phyloP scores from a whole-genome alignment of 2,113 vertebrate species.

The Microtus ochrogaster region DNA sequence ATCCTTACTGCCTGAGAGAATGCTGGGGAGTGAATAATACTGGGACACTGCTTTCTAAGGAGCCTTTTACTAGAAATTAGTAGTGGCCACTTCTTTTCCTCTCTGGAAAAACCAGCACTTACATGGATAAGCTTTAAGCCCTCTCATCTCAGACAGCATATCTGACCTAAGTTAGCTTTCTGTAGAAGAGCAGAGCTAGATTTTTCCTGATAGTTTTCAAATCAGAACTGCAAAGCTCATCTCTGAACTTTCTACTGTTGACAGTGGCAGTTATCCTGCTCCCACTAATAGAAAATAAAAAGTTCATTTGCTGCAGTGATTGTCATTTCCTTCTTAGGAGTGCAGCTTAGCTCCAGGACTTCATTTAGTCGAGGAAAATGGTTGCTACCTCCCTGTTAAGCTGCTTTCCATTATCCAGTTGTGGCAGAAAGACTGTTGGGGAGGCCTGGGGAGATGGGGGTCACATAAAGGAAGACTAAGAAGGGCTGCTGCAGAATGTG shows the following conservation, averaged over 20 bases:
- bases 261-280: conserved; percentile 58
- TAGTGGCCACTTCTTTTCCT: background rate
- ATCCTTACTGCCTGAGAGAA: rapidly evolving
- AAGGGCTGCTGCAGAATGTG: conserved; percentile 43
- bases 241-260: conserved; percentile 50
- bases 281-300: conserved; percentile 59
- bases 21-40: background rate
- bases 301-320: conserved; percentile 66
- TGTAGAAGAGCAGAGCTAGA: background rate
- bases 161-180: conserved; percentile 24
- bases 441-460: conserved; percentile 54
- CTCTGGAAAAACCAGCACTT: background rate
- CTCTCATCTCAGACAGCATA: background rate
- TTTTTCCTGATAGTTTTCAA: background rate
- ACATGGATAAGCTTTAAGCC: background rate
- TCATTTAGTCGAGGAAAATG: conserved; percentile 58
- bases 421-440: conserved; percentile 44
- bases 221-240: background rate
- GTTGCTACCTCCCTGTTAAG: conserved; percentile 42
- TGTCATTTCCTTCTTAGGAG: conserved; percentile 67
- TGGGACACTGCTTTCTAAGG: background rate
- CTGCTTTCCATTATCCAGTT: conserved; percentile 62
- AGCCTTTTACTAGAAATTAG: background rate
- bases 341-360: conserved; percentile 55
- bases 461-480: conserved; percentile 62